Evolutionary conservation across 2,113 vertebrate species (phyloP).

Genomic region (Engystomops pustulosus): DNA sequence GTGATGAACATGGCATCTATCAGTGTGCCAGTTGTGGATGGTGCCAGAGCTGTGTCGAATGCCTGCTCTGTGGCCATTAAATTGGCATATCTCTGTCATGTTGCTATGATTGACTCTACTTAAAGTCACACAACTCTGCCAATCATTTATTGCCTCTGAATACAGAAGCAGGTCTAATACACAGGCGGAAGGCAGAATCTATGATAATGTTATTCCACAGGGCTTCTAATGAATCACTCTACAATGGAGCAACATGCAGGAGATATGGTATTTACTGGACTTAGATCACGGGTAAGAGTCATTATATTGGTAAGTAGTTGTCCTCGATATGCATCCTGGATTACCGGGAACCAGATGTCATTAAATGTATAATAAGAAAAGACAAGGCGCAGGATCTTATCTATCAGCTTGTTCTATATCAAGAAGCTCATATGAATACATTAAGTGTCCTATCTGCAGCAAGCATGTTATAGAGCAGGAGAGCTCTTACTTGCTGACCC

Average conservation of each 20-base stretch:
- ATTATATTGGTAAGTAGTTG: not conserved
- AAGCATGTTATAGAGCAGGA: too few species aligned
- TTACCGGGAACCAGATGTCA: not conserved
- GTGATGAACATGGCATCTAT: constrained; percentile 5
- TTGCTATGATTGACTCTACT: constrained; percentile 20
- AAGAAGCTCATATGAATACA: too few species aligned
- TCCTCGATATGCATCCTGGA: not conserved
- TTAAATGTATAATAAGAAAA: not conserved
- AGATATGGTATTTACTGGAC: not conserved
- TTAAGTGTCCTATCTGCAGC: too few species aligned
- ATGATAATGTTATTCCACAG: not conserved
- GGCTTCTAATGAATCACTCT: not conserved
- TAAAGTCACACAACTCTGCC: constrained; percentile 1
- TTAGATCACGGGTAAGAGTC: not conserved
- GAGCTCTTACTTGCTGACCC: too few species aligned
- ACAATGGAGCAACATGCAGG: not conserved
- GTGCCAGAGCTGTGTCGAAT: constrained; percentile 9
- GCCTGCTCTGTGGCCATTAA: constrained; percentile 24
- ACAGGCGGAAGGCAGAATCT: not conserved
- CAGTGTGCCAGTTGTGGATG: not conserved
- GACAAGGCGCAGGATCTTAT: too few species aligned
- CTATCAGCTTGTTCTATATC: too few species aligned
- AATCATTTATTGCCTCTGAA: not conserved
- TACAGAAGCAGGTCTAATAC: not conserved
- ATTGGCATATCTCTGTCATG: constrained; percentile 35